phyloP scores from a whole-genome alignment of 2,797 vertebrate genomes.

The Nannoperca obscura region DNA sequence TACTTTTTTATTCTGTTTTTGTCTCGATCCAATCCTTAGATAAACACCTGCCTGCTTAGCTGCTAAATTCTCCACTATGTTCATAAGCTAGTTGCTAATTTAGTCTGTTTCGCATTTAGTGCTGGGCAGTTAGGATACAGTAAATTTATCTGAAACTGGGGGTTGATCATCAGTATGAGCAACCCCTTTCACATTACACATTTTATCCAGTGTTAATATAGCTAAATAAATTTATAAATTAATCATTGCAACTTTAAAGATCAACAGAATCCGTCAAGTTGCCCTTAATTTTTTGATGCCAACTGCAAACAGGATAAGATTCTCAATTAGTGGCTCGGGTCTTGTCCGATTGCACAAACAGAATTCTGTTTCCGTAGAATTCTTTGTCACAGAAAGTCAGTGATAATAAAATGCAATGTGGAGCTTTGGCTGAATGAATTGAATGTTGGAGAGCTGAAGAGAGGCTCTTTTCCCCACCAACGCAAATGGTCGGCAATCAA shows the following conservation, averaged over 20 bases:
- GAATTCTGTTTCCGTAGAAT: background rate
- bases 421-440: background rate
- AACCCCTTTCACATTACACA: background rate
- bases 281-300: too few relatives aligned
- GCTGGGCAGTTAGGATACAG: background rate
- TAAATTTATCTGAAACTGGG: too few relatives aligned
- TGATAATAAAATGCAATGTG: background rate
- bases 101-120: background rate
- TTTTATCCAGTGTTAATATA: background rate
- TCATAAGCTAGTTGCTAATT: background rate
- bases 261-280: background rate
- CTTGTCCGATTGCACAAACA: background rate
- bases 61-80: background rate
- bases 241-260: background rate
- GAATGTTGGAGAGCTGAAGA: background rate
- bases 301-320: background rate
- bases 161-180: background rate
- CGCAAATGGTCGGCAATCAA: background rate
- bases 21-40: background rate
- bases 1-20: too few relatives aligned
- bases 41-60: background rate
- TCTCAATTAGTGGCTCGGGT: background rate
- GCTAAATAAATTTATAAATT: background rate
- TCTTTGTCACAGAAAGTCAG: background rate
- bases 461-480: background rate